phyloP scores from a whole-genome alignment of 2,113 vertebrate species.

The Lycaon pictus region DNA sequence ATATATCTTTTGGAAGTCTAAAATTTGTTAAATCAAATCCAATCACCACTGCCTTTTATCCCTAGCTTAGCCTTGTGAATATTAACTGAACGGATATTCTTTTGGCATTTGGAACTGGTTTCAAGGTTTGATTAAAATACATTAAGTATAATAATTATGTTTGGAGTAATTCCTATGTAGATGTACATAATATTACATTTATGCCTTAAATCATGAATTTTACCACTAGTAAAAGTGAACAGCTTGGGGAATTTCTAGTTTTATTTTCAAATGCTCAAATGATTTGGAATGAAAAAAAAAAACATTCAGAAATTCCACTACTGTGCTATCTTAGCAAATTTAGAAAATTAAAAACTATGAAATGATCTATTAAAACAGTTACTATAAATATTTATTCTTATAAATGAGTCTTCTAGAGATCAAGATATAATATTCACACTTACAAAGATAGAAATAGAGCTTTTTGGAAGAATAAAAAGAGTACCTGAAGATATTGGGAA shows the following conservation, averaged over 20 bases:
- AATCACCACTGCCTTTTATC: background rate
- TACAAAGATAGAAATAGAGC: background rate
- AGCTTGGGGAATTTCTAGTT: background rate
- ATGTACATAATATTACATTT: background rate
- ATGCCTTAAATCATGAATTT: slow-evolving; percentile 39
- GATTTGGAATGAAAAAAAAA: background rate
- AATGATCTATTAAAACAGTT: background rate
- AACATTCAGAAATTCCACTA: background rate
- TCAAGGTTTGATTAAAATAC: slow-evolving; percentile 53
- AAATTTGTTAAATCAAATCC: slow-evolving; percentile 23
- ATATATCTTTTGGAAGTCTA: background rate
- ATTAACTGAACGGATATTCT: background rate
- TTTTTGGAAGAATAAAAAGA: background rate
- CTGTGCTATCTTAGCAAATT: background rate
- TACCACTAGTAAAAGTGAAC: background rate
- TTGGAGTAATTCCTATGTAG: background rate
- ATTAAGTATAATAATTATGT: background rate
- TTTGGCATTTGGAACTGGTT: slow-evolving; percentile 21
- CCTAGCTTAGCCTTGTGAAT: background rate
- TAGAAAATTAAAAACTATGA: background rate
- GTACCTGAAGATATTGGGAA: background rate
- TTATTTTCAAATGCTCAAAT: slow-evolving; percentile 35
- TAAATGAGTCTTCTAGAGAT: background rate
- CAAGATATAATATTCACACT: background rate
- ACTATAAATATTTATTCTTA: slow-evolving; percentile 39